Conservation (phyloP, 2,888 invertebrate genomes). For the Flabesymbios commensalis region DNA sequence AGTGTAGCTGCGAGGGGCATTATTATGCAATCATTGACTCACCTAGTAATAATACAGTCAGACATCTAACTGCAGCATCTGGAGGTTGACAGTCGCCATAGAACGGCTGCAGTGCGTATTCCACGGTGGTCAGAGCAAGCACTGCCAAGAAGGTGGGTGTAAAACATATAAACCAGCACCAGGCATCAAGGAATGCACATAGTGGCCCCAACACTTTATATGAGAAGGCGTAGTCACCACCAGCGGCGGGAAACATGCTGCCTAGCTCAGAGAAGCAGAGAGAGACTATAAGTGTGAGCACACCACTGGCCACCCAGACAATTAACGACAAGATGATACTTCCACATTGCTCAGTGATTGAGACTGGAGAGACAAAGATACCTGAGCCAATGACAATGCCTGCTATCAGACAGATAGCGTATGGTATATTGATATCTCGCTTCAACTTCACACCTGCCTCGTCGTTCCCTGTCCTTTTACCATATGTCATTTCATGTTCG, state of each 20-base stretch:
- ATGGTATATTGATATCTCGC: no score
- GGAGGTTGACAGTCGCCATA: background rate
- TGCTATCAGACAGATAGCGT: no score
- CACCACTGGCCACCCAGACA: constrained; percentile 86
- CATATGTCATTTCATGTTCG: no score
- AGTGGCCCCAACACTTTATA: constrained; percentile 53
- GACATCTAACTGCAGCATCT: background rate
- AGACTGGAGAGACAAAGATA: constrained; percentile 92
- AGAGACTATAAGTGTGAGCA: constrained; percentile 77
- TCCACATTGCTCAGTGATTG: constrained; percentile 82
- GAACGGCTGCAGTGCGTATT: background rate
- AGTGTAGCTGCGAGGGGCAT: no score
- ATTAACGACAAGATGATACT: constrained; percentile 73
- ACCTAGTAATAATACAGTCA: background rate
- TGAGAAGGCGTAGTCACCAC: constrained; percentile 64
- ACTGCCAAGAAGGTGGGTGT: background rate
- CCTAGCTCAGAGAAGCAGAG: constrained; percentile 89
- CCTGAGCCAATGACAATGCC: no score
- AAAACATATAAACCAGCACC: background rate
- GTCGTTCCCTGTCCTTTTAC: no score
- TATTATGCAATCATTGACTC: background rate
- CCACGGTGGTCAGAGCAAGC: background rate
- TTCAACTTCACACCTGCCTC: no score
- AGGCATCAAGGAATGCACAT: constrained; percentile 46
- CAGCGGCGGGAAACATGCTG: constrained; percentile 75